Evolutionary conservation across 2,888 invertebrate species (phyloP).

Genomic region (Nudaria mundana): DNA sequence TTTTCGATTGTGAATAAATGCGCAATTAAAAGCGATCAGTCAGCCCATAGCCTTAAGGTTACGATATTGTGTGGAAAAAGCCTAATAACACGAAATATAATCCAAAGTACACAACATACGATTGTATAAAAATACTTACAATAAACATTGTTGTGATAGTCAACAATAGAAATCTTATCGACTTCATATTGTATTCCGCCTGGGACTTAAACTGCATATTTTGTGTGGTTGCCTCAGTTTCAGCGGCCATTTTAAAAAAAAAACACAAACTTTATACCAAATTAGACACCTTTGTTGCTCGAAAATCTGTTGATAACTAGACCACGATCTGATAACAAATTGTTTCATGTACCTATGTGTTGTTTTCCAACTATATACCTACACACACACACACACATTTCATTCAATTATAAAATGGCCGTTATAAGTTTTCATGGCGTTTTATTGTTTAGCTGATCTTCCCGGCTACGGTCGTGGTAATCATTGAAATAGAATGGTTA

Average conservation of each 20-base stretch:
- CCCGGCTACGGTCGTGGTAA: too few species aligned
- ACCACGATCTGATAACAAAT: conserved; percentile 41
- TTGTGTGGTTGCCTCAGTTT: conserved; percentile 34
- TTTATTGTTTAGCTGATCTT: too few species aligned
- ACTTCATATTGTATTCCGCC: conserved; percentile 72
- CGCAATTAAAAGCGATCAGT: too few species aligned
- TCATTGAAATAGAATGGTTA: too few species aligned
- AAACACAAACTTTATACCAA: conserved; percentile 17
- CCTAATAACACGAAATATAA: too few species aligned
- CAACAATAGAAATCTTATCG: conserved; percentile 67
- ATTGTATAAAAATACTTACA: conserved; percentile 67
- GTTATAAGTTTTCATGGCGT: conserved; percentile 5
- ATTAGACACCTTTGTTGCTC: conserved; percentile 17
- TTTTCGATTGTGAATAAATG: too few species aligned
- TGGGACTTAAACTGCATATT: conserved; percentile 66
- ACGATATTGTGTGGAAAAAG: too few species aligned
- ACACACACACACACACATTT: too few species aligned
- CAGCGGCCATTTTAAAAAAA: conserved; percentile 19
- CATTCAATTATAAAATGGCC: neutral
- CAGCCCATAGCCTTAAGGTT: too few species aligned
- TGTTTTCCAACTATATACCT: conserved; percentile 21
- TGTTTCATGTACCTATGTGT: conserved; percentile 23
- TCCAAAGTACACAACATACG: too few species aligned
- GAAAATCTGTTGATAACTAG: conserved; percentile 38
- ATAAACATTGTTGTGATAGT: conserved; percentile 72